These are phyloP conservation scores for Phyto melanocephala DNA, from an alignment of 2,888 invertebrate species.

Conservation along the genomic window DNA sequence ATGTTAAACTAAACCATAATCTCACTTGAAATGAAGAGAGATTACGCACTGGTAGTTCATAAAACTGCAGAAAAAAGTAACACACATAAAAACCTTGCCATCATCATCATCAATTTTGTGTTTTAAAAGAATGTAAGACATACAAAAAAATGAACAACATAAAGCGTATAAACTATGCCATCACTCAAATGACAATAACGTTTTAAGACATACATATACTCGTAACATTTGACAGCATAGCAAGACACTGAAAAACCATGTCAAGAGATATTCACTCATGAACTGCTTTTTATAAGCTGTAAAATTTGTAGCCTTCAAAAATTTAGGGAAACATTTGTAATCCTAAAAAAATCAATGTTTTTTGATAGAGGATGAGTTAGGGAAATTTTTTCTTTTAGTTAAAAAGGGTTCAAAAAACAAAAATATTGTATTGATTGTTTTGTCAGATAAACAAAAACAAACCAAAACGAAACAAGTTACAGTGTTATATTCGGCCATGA, in stretches of 20 bases:
- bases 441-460: too few species aligned
- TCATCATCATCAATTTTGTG: neutral
- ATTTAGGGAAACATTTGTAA: neutral
- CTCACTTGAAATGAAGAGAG: neutral
- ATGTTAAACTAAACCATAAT: neutral
- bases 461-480: too few species aligned
- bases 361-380: too few species aligned
- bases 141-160: neutral
- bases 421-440: too few species aligned
- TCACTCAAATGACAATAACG: neutral
- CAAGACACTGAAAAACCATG: neutral
- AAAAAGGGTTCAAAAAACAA: too few species aligned
- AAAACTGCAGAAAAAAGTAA: neutral
- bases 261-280: neutral
- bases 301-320: neutral
- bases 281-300: neutral
- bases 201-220: neutral
- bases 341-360: neutral
- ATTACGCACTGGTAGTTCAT: neutral
- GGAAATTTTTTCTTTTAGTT: too few species aligned
- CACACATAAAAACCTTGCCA: too few species aligned
- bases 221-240: neutral
- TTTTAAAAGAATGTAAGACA: neutral
- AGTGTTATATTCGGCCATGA: too few species aligned
- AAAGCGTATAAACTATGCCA: too few species aligned